Evolutionary conservation across 2,888 invertebrate species (phyloP).

Genomic region (Scaptomyza caliginosa): DNA sequence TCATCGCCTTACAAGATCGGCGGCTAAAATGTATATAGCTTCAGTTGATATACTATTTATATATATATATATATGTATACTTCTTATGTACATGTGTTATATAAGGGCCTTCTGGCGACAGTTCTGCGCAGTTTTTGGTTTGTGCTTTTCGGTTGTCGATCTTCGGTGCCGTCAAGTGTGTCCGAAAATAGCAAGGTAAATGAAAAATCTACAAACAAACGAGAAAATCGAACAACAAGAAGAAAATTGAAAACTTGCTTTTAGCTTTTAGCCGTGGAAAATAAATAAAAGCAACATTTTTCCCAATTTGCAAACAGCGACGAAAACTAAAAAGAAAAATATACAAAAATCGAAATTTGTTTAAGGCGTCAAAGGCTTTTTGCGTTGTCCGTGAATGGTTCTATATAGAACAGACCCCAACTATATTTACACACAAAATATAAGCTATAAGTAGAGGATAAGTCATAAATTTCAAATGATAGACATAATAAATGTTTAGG

Average conservation of each 20-base stretch:
- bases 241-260: constrained; percentile 50
- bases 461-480: constrained; percentile 35
- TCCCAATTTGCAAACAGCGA: constrained; percentile 31
- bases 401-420: constrained; percentile 32
- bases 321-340: constrained; percentile 40
- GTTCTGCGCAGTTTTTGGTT: constrained; percentile 70
- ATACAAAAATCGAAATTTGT: constrained; percentile 53
- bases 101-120: constrained; percentile 77
- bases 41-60: constrained; percentile 46
- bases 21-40: constrained; percentile 40
- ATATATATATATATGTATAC: constrained; percentile 24
- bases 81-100: constrained; percentile 23
- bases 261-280: constrained; percentile 47
- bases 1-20: constrained; percentile 61
- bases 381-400: constrained; percentile 62
- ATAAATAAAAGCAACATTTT: constrained; percentile 64
- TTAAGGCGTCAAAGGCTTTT: constrained; percentile 68
- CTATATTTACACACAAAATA: background rate
- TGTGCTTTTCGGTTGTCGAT: constrained; percentile 66
- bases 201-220: constrained; percentile 53
- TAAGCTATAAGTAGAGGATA: constrained; percentile 5
- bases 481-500: background rate
- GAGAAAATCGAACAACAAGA: constrained; percentile 34
- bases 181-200: constrained; percentile 76
- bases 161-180: constrained; percentile 74